These are phyloP conservation scores for Ameiurus melas DNA, from an alignment of 2,113 vertebrate genomes.

Conservation along the genomic window DNA sequence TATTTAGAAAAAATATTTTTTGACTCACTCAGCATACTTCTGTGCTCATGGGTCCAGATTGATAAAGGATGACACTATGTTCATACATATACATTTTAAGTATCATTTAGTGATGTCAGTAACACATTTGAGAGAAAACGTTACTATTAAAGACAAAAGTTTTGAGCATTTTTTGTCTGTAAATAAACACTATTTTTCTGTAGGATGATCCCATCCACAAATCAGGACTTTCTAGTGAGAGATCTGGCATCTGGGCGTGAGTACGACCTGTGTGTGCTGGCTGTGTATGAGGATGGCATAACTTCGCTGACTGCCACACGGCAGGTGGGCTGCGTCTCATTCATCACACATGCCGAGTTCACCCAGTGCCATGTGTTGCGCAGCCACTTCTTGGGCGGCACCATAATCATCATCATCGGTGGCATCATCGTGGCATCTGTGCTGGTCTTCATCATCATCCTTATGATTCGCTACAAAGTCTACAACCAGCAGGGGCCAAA, in stretches of 20 bases:
- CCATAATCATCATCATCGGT: slow-evolving; percentile 95
- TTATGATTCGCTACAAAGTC: slow-evolving; percentile 91
- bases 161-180: background rate
- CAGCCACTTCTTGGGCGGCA: slow-evolving; percentile 89
- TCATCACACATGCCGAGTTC: slow-evolving; percentile 80
- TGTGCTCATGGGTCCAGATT: background rate
- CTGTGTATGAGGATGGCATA: slow-evolving; percentile 80
- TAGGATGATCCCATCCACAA: slow-evolving; percentile 92
- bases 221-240: slow-evolving; percentile 86
- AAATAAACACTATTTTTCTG: slow-evolving; percentile 12
- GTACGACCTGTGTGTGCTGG: slow-evolving; percentile 90
- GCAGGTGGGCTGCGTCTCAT: slow-evolving; percentile 81
- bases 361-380: slow-evolving; percentile 83
- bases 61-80: background rate
- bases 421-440: slow-evolving; percentile 94
- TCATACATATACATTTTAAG: background rate
- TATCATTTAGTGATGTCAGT: background rate
- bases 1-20: too few species aligned
- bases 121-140: background rate
- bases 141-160: background rate
- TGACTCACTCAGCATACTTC: background rate
- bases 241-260: slow-evolving; percentile 86
- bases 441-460: slow-evolving; percentile 92
- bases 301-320: slow-evolving; percentile 83
- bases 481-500: slow-evolving; percentile 79